phyloP scores from a whole-genome alignment of 1,140 invertebrate species.

The Episyrphus balteatus region DNA sequence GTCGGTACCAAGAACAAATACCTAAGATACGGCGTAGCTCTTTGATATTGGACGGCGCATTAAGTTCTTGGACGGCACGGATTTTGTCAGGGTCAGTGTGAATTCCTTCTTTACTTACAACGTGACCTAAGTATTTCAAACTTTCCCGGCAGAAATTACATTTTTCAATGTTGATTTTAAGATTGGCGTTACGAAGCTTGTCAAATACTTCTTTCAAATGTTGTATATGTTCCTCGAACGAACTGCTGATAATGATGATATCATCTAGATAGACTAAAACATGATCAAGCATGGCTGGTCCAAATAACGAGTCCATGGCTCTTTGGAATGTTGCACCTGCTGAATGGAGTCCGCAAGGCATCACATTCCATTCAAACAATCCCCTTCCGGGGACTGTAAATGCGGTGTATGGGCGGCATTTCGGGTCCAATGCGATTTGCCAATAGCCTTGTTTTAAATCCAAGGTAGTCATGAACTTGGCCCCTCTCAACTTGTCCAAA shows the following conservation, averaged over 20 bases:
- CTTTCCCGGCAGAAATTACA: background rate
- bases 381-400: no score
- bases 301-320: background rate
- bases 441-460: background rate
- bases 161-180: slow-evolving; percentile 1
- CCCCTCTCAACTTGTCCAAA: background rate
- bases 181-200: background rate
- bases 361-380: slow-evolving; percentile 9
- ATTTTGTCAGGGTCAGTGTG: slow-evolving; percentile 7
- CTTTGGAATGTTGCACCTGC: slow-evolving; percentile 4
- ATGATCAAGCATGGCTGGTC: background rate
- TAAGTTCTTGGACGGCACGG: background rate
- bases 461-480: slow-evolving; percentile 3
- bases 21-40: slow-evolving; percentile 5
- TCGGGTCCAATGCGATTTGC: no score
- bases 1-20: slow-evolving; percentile 7
- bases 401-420: no score
- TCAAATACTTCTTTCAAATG: background rate
- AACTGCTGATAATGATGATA: slow-evolving; percentile 5
- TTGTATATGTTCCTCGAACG: background rate
- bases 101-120: slow-evolving; percentile 1
- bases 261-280: slow-evolving; percentile 2
- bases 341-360: slow-evolving; percentile 8
- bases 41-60: background rate
- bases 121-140: background rate